Percentiles rank a stretch among this genome's conserved stretches.
Evolutionary conservation across 2,888 invertebrate species (phyloP).

Genomic region (Lasioglossum leucozonium): DNA sequence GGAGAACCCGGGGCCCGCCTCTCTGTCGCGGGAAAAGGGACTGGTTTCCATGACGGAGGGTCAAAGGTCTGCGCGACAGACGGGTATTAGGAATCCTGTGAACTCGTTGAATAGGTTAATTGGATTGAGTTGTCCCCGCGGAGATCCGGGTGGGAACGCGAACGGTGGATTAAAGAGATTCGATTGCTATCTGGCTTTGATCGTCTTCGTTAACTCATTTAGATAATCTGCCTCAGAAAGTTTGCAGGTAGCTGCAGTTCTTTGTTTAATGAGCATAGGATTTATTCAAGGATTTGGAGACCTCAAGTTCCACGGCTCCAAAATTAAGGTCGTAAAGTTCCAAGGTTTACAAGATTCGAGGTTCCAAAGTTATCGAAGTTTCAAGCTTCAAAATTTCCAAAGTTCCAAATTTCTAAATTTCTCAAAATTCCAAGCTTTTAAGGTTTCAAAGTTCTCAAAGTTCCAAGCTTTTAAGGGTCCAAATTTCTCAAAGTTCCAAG

Average conservation of each 20-base stretch:
- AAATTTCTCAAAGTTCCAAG: no score
- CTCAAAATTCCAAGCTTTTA: no score
- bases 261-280: background rate
- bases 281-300: background rate
- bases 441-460: no score
- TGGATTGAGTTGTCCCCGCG: background rate
- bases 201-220: background rate
- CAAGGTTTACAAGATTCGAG: background rate
- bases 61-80: conserved; percentile 20
- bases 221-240: background rate
- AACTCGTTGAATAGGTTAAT: conserved; percentile 16
- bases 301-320: background rate
- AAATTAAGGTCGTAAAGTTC: background rate
- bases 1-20: conserved; percentile 4
- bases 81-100: conserved; percentile 4
- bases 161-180: background rate
- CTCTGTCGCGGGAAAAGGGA: conserved; percentile 7
- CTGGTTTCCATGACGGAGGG: conserved; percentile 31
- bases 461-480: no score
- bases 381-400: no score
- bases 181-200: background rate
- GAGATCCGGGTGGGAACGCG: conserved; percentile 17
- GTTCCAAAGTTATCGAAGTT: no score
- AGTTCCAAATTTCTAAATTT: no score
- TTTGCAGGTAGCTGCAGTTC: background rate